These are phyloP conservation scores for Anabacerthia variegaticeps DNA, from an alignment of 2,797 vertebrate species.

Conservation along the genomic window DNA sequence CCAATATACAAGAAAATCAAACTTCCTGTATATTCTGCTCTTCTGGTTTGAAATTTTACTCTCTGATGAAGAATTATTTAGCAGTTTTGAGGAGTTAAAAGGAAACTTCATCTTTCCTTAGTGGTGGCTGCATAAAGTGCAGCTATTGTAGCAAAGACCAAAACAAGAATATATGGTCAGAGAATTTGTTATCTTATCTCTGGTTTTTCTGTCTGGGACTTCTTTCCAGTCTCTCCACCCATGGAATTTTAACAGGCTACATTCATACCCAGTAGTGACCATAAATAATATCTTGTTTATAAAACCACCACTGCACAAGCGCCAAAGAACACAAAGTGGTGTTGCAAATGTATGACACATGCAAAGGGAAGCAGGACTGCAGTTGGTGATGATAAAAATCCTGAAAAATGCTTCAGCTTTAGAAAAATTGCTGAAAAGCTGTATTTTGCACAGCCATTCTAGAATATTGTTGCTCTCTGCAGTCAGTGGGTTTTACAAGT, in stretches of 20 bases:
- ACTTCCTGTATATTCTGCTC: background rate
- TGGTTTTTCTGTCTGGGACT: background rate
- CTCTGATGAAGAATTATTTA: background rate
- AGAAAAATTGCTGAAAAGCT: background rate
- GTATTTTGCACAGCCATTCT: background rate
- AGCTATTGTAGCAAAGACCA: background rate
- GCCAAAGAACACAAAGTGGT: background rate
- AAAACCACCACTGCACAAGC: background rate
- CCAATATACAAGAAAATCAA: background rate
- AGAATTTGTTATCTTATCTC: background rate
- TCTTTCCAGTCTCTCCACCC: background rate
- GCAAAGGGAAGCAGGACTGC: background rate
- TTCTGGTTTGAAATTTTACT: background rate
- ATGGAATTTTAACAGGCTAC: conserved; percentile 4
- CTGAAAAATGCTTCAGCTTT: background rate
- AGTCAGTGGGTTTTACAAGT: background rate
- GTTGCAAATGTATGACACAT: background rate
- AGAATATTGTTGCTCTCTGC: background rate
- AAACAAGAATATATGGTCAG: background rate
- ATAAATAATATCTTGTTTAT: background rate
- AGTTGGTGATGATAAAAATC: background rate
- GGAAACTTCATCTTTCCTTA: background rate
- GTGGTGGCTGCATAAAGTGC: background rate
- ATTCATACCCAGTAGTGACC: background rate
- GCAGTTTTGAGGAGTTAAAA: background rate